Percentiles rank a stretch among this genome's conserved stretches.
These are phyloP conservation scores for Scomber japonicus DNA, from an alignment of 2,113 vertebrate genomes.

Conservation along the genomic window DNA sequence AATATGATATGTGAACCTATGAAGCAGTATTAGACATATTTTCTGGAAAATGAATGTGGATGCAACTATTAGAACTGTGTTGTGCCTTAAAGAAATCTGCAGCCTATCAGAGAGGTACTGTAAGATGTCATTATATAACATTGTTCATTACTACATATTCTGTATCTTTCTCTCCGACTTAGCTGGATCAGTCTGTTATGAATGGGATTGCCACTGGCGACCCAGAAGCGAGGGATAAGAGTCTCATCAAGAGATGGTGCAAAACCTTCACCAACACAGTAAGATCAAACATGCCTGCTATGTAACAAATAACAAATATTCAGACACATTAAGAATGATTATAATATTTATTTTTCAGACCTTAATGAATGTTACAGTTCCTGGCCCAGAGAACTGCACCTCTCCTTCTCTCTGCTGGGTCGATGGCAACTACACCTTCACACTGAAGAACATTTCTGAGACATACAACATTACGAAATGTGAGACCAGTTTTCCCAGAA, in stretches of 20 bases:
- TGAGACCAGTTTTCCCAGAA: constrained; percentile 65
- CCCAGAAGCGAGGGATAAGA: constrained; percentile 87
- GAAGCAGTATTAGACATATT: neutral
- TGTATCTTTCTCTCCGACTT: constrained; percentile 14
- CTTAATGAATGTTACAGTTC: constrained; percentile 87
- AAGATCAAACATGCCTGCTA: constrained; percentile 59
- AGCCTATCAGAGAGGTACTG: constrained; percentile 13
- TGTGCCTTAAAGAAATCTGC: neutral
- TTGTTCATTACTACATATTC: neutral
- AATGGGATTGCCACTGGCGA: constrained; percentile 89
- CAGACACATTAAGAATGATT: neutral
- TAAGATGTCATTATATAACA: constrained; percentile 1
- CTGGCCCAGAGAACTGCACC: constrained; percentile 89
- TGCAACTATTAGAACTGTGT: neutral
- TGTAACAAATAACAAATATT: neutral
- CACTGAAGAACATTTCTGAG: constrained; percentile 85
- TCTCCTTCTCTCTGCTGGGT: constrained; percentile 86
- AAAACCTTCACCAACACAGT: constrained; percentile 86
- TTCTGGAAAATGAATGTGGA: neutral
- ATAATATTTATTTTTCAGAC: constrained; percentile 78
- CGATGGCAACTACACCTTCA: constrained; percentile 80
- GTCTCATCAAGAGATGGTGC: constrained; percentile 92
- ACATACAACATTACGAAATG: constrained; percentile 87
- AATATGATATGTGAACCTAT: neutral
- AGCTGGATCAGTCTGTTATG: constrained; percentile 92